Evolutionary conservation across 2,113 vertebrate species (phyloP).

Genomic region (Ursus arctos): DNA sequence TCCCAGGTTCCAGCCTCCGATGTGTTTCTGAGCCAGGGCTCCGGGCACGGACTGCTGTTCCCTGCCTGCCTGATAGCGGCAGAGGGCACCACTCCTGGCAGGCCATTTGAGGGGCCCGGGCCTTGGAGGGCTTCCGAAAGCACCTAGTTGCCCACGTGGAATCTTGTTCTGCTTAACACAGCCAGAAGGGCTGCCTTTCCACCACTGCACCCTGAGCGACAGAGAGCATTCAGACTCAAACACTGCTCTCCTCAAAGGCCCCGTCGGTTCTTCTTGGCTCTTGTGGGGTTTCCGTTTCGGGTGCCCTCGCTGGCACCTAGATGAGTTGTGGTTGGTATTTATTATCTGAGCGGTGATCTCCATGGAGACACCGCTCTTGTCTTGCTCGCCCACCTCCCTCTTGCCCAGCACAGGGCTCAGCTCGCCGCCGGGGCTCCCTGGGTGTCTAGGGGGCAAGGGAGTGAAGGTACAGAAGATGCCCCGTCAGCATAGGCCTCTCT

Average conservation of each 20-base stretch:
- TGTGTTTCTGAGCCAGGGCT: not conserved
- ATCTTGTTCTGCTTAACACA: fast-evolving
- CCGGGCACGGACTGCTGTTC: not conserved
- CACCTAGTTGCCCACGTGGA: fast-evolving
- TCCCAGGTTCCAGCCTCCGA: not conserved
- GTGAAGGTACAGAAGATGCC: not conserved
- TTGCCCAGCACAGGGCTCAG: not conserved
- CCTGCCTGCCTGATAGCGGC: not conserved
- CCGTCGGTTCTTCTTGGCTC: fast-evolving
- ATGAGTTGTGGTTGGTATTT: fast-evolving
- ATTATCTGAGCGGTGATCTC: not conserved
- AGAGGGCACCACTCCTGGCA: fast-evolving
- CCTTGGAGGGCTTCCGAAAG: not conserved
- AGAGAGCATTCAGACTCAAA: fast-evolving
- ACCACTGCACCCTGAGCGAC: fast-evolving
- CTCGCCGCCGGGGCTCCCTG: not conserved
- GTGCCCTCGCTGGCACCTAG: fast-evolving
- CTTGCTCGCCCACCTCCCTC: not conserved
- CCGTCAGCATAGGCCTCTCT: not conserved
- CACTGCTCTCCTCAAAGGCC: fast-evolving
- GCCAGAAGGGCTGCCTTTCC: not conserved
- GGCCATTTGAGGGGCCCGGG: not conserved
- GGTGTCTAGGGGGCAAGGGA: not conserved
- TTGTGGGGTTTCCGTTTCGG: too few relatives aligned
- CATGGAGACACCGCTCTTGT: fast-evolving